phyloP scores from a whole-genome alignment of 2,888 invertebrate species.

The Melinopterus prodromus region DNA sequence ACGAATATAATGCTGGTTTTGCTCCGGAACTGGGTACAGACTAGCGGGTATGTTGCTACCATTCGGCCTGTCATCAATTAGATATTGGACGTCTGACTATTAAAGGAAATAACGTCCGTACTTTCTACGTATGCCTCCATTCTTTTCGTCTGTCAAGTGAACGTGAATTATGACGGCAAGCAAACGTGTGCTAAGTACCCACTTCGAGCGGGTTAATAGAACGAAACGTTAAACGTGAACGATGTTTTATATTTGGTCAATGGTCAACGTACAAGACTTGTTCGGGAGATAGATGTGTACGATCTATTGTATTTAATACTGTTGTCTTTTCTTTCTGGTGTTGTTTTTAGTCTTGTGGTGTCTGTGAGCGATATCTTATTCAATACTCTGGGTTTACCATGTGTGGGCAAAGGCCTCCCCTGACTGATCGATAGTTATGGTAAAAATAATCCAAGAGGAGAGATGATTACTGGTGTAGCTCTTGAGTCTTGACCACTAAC shows the following conservation, averaged over 20 bases:
- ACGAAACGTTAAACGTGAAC: not conserved
- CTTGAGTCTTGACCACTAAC: too few relatives aligned
- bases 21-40: not conserved
- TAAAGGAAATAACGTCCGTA: not conserved
- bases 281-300: not conserved
- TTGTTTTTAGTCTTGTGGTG: too few relatives aligned
- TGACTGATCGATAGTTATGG: too few relatives aligned
- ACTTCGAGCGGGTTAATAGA: not conserved
- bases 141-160: not conserved
- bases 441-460: too few relatives aligned
- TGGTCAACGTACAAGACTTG: not conserved
- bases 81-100: not conserved
- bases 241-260: not conserved
- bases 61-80: not conserved
- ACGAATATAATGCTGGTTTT: not conserved
- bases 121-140: not conserved
- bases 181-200: not conserved
- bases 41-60: not conserved
- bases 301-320: not conserved
- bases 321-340: not conserved
- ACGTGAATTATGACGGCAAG: conserved; percentile 4
- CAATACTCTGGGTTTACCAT: too few relatives aligned
- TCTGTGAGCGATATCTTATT: too few relatives aligned
- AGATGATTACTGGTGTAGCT: too few relatives aligned
- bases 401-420: too few relatives aligned